These are phyloP conservation scores for Xenopus laevis DNA, from an alignment of 2,113 vertebrate species.

Conservation along the genomic window DNA sequence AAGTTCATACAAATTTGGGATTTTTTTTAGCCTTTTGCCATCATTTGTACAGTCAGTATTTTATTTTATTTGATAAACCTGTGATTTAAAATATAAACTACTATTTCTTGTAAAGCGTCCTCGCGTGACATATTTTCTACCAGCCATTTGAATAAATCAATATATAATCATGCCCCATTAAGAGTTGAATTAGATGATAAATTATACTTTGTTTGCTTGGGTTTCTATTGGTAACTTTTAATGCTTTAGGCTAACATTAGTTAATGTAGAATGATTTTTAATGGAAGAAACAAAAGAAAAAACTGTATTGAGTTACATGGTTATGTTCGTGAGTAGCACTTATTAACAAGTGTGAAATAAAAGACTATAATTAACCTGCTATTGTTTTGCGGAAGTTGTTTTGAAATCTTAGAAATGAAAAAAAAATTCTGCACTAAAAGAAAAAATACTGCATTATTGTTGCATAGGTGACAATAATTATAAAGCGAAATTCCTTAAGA, in stretches of 20 bases:
- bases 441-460: background rate
- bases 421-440: background rate
- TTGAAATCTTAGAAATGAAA: constrained; percentile 19
- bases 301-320: constrained; percentile 26
- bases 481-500: background rate
- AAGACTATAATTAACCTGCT: constrained; percentile 16
- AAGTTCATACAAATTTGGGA: background rate
- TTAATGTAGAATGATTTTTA: constrained; percentile 9
- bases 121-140: too few species aligned
- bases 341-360: constrained; percentile 29
- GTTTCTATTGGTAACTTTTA: too few species aligned
- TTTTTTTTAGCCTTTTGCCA: too few species aligned
- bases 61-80: too few species aligned
- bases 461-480: constrained; percentile 4
- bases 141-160: too few species aligned
- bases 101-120: too few species aligned
- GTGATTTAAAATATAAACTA: too few species aligned
- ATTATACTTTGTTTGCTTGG: too few species aligned
- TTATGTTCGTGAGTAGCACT: constrained; percentile 12
- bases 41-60: too few species aligned
- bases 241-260: background rate
- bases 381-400: constrained; percentile 36
- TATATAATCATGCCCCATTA: too few species aligned
- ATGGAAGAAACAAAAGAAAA: background rate
- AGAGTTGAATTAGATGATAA: too few species aligned